These are phyloP conservation scores for Mohoua ochrocephala DNA, from an alignment of 2,113 vertebrate genomes.

Conservation along the genomic window DNA sequence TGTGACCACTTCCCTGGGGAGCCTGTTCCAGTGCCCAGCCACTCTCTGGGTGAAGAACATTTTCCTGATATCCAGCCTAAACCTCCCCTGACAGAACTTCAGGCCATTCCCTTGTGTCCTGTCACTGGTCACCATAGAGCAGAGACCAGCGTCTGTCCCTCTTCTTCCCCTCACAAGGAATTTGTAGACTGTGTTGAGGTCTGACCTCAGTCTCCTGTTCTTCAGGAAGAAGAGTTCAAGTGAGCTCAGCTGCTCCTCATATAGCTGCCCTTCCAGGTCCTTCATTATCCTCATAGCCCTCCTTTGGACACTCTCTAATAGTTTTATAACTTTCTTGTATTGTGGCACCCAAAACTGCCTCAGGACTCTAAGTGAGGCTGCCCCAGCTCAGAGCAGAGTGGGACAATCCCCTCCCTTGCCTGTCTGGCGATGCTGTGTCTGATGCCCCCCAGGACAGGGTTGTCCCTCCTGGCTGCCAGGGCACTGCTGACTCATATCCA, in stretches of 20 bases:
- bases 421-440: background rate
- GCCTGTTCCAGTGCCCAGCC: background rate
- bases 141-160: background rate
- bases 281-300: background rate
- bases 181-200: background rate
- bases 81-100: background rate
- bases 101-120: background rate
- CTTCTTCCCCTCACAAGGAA: background rate
- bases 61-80: background rate
- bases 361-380: accelerated
- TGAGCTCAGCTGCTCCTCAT: background rate
- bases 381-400: background rate
- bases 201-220: background rate
- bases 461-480: background rate
- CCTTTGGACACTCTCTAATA: no score
- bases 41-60: background rate
- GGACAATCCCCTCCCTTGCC: background rate
- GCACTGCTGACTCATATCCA: background rate
- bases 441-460: accelerated
- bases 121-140: no score
- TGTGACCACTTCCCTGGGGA: background rate
- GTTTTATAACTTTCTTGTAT: background rate
- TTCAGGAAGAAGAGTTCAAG: background rate
- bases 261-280: background rate
- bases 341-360: background rate